Percentiles rank a stretch among this genome's conserved stretches.
Evolutionary conservation across 2,113 vertebrate species (phyloP).

Genomic region (Labrus mixtus): DNA sequence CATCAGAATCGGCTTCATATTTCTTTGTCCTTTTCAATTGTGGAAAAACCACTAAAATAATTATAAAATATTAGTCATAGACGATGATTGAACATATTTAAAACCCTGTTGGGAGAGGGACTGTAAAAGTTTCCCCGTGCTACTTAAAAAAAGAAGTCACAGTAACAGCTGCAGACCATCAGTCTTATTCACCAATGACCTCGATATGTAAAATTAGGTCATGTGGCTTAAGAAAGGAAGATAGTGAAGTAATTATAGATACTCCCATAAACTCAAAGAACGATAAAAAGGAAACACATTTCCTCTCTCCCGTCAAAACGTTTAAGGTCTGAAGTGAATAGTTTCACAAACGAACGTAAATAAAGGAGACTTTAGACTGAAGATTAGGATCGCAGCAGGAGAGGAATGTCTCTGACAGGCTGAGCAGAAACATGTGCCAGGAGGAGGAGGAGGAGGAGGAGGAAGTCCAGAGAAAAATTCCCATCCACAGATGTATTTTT

Average conservation of each 20-base stretch:
- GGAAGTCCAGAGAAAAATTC: not conserved
- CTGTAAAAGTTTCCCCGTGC: too few species aligned
- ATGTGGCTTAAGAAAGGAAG: not conserved
- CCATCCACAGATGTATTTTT: slow-evolving; percentile 24
- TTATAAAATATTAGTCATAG: too few species aligned
- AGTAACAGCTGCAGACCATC: not conserved
- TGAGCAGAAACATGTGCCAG: not conserved
- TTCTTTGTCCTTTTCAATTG: too few species aligned
- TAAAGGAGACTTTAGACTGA: not conserved
- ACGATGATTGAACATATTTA: too few species aligned
- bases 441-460: slow-evolving; percentile 1
- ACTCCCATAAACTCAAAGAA: not conserved
- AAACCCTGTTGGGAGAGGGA: too few species aligned
- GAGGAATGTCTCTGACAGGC: not conserved
- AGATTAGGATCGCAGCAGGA: not conserved
- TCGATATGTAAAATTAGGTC: not conserved
- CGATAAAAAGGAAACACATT: not conserved
- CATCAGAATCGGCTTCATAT: too few species aligned
- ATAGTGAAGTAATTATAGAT: not conserved
- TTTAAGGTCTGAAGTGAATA: not conserved
- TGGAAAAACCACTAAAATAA: too few species aligned
- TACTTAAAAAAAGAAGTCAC: too few species aligned
- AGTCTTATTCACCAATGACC: not conserved
- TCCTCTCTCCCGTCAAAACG: not conserved
- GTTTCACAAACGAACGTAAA: not conserved